These are phyloP conservation scores for Liodrosophila aerea DNA, from an alignment of 2,888 invertebrate genomes.

Conservation along the genomic window DNA sequence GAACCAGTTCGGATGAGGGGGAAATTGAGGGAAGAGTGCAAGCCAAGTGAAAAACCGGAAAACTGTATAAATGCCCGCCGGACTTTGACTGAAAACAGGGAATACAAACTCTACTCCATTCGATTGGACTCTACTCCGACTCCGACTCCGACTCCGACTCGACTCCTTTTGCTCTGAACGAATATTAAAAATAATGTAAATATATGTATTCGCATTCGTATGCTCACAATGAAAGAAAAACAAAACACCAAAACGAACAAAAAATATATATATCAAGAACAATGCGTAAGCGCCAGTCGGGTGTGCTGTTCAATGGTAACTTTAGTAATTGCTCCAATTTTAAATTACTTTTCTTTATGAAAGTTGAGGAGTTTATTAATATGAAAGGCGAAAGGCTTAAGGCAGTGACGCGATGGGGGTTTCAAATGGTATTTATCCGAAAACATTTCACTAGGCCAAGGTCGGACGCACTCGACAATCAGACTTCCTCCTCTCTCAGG, in stretches of 20 bases:
- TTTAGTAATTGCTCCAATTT: too few species aligned
- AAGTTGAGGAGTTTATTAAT: too few species aligned
- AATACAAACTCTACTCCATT: neutral
- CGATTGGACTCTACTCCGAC: neutral
- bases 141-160: constrained; percentile 7
- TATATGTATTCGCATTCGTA: constrained; percentile 39
- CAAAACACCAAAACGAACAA: constrained; percentile 17
- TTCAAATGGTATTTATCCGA: too few species aligned
- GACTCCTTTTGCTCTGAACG: constrained; percentile 30
- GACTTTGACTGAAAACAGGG: constrained; percentile 15
- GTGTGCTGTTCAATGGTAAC: too few species aligned
- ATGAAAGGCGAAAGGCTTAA: too few species aligned
- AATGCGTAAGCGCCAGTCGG: neutral
- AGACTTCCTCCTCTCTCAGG: too few species aligned
- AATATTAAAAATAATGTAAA: constrained; percentile 49
- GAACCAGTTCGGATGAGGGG: constrained; percentile 4
- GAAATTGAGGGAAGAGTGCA: constrained; percentile 47
- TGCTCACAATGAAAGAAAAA: constrained; percentile 39
- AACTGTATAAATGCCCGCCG: constrained; percentile 46
- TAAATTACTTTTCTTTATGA: too few species aligned
- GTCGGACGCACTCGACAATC: too few species aligned
- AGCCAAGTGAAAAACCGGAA: constrained; percentile 41
- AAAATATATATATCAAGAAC: constrained; percentile 4
- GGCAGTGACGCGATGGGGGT: too few species aligned
- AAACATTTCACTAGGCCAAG: too few species aligned